Conservation (phyloP, 2,888 invertebrate genomes). For the Tenthredo livida region DNA sequence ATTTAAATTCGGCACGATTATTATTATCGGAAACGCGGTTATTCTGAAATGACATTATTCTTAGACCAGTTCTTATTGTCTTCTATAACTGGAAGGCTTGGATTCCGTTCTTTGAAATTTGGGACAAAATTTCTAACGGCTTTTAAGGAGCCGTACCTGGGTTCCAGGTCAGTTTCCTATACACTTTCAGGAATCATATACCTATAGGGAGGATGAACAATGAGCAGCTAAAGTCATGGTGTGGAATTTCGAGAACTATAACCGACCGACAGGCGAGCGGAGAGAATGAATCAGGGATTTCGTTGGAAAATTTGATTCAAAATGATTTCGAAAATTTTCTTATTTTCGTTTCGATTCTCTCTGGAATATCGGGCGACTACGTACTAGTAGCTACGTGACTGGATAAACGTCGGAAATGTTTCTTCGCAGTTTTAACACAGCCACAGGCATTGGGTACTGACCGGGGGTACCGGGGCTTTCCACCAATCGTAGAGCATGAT, state of each 20-base stretch:
- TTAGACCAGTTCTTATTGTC: background rate
- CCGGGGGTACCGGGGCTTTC: conserved; percentile 4
- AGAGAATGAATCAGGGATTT: background rate
- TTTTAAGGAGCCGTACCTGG: conserved; percentile 19
- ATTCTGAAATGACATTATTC: background rate
- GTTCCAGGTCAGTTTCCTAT: background rate
- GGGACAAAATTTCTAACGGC: background rate
- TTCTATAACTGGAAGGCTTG: background rate
- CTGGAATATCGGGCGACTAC: background rate
- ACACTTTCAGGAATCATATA: background rate
- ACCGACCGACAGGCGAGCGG: background rate
- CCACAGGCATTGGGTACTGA: background rate
- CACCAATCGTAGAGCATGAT: conserved; percentile 13
- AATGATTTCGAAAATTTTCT: background rate
- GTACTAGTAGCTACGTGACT: conserved; percentile 43
- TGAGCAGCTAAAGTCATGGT: background rate
- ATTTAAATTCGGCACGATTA: background rate
- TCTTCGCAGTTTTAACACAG: conserved; percentile 25
- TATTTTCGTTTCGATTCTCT: background rate
- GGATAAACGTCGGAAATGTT: conserved; percentile 27
- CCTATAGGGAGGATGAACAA: background rate
- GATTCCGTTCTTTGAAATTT: conserved; percentile 23
- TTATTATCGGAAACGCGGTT: background rate
- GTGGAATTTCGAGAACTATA: background rate
- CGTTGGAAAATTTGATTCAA: background rate